Conservation (phyloP, 2,113 vertebrate species). For the Pristiophorus japonicus region DNA sequence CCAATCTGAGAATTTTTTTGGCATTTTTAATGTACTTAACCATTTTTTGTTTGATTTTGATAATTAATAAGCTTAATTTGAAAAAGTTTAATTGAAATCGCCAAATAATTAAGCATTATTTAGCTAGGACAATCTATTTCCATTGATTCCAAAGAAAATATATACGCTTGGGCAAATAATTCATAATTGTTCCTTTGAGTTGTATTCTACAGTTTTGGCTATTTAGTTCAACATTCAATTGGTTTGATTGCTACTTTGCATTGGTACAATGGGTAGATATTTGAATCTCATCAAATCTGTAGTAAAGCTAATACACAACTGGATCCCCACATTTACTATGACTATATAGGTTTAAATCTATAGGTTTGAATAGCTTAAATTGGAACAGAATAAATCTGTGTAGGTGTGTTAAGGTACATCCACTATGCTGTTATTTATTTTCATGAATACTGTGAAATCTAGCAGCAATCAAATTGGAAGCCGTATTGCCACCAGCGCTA, state of each 20-base stretch:
- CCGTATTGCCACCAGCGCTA: constrained; percentile 20
- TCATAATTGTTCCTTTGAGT: background rate
- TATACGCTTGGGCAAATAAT: background rate
- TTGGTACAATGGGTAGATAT: background rate
- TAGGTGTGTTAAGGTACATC: background rate
- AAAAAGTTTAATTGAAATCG: background rate
- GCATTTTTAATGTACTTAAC: background rate
- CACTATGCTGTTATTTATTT: background rate
- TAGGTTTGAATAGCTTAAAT: background rate
- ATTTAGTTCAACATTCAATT: background rate
- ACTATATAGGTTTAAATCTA: background rate
- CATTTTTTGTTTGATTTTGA: background rate
- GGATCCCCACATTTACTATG: background rate
- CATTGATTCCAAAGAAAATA: background rate
- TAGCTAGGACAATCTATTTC: background rate
- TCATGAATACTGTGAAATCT: background rate
- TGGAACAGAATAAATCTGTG: background rate
- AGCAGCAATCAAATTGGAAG: background rate
- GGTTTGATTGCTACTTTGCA: background rate
- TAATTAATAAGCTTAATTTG: background rate
- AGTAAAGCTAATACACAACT: background rate
- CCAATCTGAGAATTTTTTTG: background rate
- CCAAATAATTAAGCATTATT: background rate
- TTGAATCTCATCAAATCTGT: background rate
- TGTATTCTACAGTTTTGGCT: background rate